Base-by-base conservation (phyloP, 1,140 invertebrate genomes). In the Caligus rogercresseyi region DNA sequence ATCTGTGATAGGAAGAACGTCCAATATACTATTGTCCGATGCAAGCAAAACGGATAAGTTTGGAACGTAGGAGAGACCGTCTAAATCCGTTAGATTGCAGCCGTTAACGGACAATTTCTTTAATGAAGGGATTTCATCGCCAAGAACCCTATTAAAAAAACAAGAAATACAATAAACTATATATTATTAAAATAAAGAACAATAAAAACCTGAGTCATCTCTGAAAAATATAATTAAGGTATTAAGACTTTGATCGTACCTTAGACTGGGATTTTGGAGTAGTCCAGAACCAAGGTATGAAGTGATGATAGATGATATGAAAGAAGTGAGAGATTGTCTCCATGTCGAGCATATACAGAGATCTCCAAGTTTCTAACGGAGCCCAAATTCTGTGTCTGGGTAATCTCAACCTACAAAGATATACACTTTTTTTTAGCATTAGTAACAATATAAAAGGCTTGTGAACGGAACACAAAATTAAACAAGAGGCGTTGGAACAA, bases 251-350 rank as follows among this genome's bases (percentile, higher is more conserved):
- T 58, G 18, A 25, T 43, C 2, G 2, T 60, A 60, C 57, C 57
- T 60, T n/a, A 60, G 18, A 2, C 14, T n/a, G 16, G 18, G 23
- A 60, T 26, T 25, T 43, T 60, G 14, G 57, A 60, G 21, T 24
- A 18, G 24, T 60, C 57, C 15, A 60, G 26, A 18, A 15, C 43
- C 2, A 60, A 31, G 2, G 57, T 24, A 25, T 14, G 25, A 1
- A 60, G 57, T 24, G 16, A 18, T 43, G 15, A 16, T 18, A 25
- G 18, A 15, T 15, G 51, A 19, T 60, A 31, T 18, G 57, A 25
- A 2, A 60, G 24, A 3, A 60, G 7, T 13, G 57, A 60, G 7
- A 60, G 26, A 43, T 60, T 60, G 21, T 60, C 57, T n/a, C 31
- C 31, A 43, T n/a, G n/a, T n/a, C n/a, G n/a, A n/a, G n/a, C n/a